Conservation (phyloP, 2,888 invertebrate species). For the Eugnorisma glareosa region DNA sequence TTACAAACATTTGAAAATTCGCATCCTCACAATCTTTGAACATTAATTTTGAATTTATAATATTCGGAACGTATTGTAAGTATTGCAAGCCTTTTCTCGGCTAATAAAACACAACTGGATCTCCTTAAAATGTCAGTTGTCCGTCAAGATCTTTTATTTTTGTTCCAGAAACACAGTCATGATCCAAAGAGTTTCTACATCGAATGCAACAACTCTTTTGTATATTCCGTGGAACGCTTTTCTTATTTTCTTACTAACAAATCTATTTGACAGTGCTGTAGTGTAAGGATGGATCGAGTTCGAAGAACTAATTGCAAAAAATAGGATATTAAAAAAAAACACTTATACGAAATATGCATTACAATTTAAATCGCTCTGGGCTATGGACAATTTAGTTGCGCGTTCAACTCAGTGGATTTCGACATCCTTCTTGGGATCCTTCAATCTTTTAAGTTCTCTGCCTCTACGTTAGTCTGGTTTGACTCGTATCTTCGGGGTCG, state of each 20-base stretch:
- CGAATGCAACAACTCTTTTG: background rate
- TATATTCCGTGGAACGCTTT: background rate
- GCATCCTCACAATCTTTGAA: slow-evolving; percentile 31
- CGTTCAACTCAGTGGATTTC: no score
- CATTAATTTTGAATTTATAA: slow-evolving; percentile 40
- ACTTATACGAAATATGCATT: no score
- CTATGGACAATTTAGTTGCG: no score
- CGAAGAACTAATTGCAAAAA: no score
- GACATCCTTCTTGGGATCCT: no score
- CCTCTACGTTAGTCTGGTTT: no score
- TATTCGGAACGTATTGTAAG: background rate
- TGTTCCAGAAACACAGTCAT: slow-evolving; percentile 1
- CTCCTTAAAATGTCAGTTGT: slow-evolving; percentile 40
- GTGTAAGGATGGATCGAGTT: no score
- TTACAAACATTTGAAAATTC: slow-evolving; percentile 42
- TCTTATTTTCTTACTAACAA: background rate
- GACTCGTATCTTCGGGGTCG: no score
- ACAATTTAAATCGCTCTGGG: no score
- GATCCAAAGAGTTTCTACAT: slow-evolving; percentile 35
- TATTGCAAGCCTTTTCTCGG: slow-evolving; percentile 25
- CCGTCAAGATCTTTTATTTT: slow-evolving; percentile 43
- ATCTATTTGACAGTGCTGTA: background rate
- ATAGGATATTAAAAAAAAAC: no score
- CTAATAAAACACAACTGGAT: slow-evolving; percentile 27
- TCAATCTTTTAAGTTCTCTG: no score